phyloP scores from a whole-genome alignment of 1,140 invertebrate genomes.

The Patella vulgata region DNA sequence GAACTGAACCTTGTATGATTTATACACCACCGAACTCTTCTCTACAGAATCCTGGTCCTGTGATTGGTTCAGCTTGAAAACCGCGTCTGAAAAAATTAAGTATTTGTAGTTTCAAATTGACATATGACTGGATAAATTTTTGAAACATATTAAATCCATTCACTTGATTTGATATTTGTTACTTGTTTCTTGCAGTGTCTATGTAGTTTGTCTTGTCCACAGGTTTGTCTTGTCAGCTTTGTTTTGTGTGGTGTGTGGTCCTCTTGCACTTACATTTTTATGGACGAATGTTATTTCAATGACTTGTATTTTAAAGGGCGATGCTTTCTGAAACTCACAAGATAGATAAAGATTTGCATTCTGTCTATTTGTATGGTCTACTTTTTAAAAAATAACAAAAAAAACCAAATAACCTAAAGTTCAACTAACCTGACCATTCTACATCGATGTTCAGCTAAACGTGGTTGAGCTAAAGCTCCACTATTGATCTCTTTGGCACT shows the following conservation, averaged over 20 bases:
- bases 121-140: slow-evolving; percentile 3
- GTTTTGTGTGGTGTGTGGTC: background rate
- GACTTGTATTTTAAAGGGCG: background rate
- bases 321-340: no score
- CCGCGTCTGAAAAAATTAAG: slow-evolving; percentile 53
- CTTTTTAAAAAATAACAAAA: no score
- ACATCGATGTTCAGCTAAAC: slow-evolving; percentile 87
- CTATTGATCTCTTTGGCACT: slow-evolving; percentile 66
- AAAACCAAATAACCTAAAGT: no score
- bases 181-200: no score
- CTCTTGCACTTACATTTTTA: background rate
- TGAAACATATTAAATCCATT: background rate
- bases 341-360: background rate
- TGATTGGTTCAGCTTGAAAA: slow-evolving; percentile 53
- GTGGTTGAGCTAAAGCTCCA: slow-evolving; percentile 64
- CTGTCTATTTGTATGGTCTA: no score
- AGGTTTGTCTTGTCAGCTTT: no score
- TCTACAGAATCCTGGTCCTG: slow-evolving; percentile 53
- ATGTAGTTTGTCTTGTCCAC: no score
- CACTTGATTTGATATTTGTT: no score
- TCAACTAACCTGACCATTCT: slow-evolving; percentile 77
- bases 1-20: no score
- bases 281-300: background rate
- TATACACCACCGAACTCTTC: slow-evolving; percentile 42
- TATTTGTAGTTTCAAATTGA: no score